A percentile compares a stretch with the other conserved stretches of the same genome.
phyloP scores from a whole-genome alignment of 2,113 vertebrate genomes.

The Pedionomus torquatus region DNA sequence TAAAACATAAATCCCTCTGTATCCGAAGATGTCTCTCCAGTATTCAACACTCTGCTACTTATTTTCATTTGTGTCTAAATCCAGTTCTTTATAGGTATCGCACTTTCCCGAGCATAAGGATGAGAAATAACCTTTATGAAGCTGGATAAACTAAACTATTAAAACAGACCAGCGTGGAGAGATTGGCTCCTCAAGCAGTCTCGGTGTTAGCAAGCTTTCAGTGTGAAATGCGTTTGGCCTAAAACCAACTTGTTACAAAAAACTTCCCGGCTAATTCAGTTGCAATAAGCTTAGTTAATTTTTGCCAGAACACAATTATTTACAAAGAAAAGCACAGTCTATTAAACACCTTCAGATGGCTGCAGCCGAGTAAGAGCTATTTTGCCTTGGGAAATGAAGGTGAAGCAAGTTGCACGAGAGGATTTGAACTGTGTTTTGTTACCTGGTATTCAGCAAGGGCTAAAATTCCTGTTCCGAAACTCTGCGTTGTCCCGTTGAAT shows the following conservation, averaged over 20 bases:
- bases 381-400: conserved; percentile 7
- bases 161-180: not conserved
- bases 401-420: not conserved
- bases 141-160: conserved; percentile 21
- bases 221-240: conserved; percentile 40
- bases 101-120: not conserved
- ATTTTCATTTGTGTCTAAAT: not conserved
- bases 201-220: not conserved
- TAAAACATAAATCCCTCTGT: not conserved
- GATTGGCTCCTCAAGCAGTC: not conserved
- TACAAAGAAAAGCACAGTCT: conserved; percentile 13
- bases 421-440: conserved; percentile 4
- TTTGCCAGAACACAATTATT: not conserved
- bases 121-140: conserved; percentile 31
- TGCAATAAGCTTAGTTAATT: conserved; percentile 5
- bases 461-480: not conserved
- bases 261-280: conserved; percentile 21
- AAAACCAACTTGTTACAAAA: conserved; percentile 27
- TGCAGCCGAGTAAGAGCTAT: not conserved
- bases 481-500: not conserved
- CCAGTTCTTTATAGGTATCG: not conserved
- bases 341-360: conserved; percentile 2
- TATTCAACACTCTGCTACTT: not conserved
- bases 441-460: not conserved
- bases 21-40: not conserved